Evolutionary conservation across 2,113 vertebrate species (phyloP), one percentile per base, ranked within the genome.

Genomic region (Plotosus lineatus): DNA sequence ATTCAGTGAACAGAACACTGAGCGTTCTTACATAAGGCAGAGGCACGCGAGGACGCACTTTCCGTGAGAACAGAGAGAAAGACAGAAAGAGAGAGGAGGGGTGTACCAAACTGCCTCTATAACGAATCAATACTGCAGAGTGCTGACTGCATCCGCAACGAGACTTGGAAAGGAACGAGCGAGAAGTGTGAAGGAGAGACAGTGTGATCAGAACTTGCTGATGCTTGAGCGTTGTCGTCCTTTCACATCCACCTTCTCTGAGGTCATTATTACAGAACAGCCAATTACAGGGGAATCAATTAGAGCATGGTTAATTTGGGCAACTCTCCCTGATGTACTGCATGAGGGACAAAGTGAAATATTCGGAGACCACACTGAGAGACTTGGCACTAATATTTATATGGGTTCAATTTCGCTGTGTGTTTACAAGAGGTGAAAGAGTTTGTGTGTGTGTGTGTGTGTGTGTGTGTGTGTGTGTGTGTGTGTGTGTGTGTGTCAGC

Each of bases 41-140:
- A 92, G 92, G 91, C 93, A 92, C 89, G 90, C 89, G 91, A 93
- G 92, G 92, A 93, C 90, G 93, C 84, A 56, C 84, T 90, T 82
- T 23, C 84, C 87, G 86, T 78, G 89, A 84, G 88, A 78, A 80
- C 42, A 31, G 26, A 55, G 61, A 63, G 65, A 58, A 23, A 73
- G 68, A 38, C 40, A 42, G 33, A 61, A 3, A 40, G 26, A 82
- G 68, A 85, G 84, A 80, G 82, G 55, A 76, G 79, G 79, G 71
- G 50, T 56, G 68, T 48, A 51, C 81, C 36, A 84, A 78, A 74
- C 87, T 86, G 78, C 83, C 87, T 90, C 90, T 88, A 90, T 61
- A 92, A 92, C 88, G 89, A 92, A 92, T 92, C 91, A 89, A 90
- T 93, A 90, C 90, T 91, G 92, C 92, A 92, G 90, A 11, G 81